phyloP scores from a whole-genome alignment of 2,888 invertebrate species.

The Lamellibrachia satsuma region DNA sequence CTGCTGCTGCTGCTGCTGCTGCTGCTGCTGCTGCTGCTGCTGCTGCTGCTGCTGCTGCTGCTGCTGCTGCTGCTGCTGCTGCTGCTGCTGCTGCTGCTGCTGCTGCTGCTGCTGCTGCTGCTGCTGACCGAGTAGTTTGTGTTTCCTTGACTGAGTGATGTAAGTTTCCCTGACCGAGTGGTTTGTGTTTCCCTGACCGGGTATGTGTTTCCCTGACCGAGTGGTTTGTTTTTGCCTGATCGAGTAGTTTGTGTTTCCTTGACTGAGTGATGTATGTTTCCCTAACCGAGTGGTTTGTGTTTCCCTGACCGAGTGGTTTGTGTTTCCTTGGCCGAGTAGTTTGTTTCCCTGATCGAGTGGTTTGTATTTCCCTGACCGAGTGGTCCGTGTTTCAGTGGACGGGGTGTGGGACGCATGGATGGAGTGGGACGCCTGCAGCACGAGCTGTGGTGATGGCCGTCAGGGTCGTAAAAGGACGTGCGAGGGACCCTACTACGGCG shows the following conservation, averaged over 20 bases:
- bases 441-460: slow-evolving; percentile 50
- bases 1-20: not conserved
- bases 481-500: slow-evolving; percentile 47
- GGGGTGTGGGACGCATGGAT: slow-evolving; percentile 22
- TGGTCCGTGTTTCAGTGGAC: slow-evolving; percentile 22
- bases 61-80: too few relatives aligned
- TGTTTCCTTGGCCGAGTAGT: not conserved
- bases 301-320: not conserved
- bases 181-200: not conserved
- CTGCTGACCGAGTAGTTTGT: too few relatives aligned
- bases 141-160: too few relatives aligned
- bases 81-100: too few relatives aligned
- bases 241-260: not conserved
- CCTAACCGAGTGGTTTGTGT: not conserved
- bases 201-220: not conserved
- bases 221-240: not conserved
- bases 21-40: not conserved
- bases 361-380: not conserved
- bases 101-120: too few relatives aligned
- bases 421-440: slow-evolving; percentile 41
- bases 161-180: not conserved
- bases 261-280: not conserved
- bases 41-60: not conserved
- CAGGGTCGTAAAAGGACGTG: slow-evolving; percentile 47
- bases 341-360: not conserved